These are phyloP conservation scores for Saguinus imperator DNA, from an alignment of 2,113 vertebrate species.

Conservation along the genomic window DNA sequence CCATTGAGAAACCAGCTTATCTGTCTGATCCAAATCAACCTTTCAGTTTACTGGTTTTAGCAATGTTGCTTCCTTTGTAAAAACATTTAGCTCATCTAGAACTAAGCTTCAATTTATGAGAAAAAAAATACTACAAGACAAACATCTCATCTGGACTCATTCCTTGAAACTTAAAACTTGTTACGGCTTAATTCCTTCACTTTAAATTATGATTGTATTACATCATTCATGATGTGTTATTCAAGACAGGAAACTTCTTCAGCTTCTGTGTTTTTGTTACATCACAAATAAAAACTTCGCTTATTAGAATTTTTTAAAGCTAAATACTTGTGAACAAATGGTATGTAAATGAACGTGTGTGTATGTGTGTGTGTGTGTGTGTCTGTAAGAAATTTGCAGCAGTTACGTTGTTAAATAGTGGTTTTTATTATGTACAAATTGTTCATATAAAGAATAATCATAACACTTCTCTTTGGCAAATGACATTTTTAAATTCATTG, in stretches of 20 bases:
- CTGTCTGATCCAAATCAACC: not conserved
- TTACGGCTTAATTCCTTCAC: not conserved
- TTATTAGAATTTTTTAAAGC: not conserved
- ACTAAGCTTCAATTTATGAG: not conserved
- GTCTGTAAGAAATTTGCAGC: not conserved
- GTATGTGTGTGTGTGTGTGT: not conserved
- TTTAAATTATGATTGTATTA: not conserved
- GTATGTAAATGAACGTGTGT: not conserved
- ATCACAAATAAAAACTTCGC: not conserved
- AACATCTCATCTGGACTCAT: not conserved
- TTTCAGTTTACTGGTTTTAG: not conserved
- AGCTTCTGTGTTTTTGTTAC: not conserved
- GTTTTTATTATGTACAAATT: not conserved
- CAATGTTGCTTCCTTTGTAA: not conserved
- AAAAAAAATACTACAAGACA: not conserved
- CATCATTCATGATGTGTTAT: not conserved
- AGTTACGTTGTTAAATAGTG: not conserved
- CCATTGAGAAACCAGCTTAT: not conserved
- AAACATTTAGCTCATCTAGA: slow-evolving; percentile 9
- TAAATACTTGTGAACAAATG: not conserved
- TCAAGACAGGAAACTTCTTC: not conserved
- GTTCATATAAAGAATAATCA: not conserved
- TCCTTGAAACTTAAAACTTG: not conserved
- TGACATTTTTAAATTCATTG: not conserved
- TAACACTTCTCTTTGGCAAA: not conserved